Base-by-base conservation (phyloP, 2,113 vertebrate species). In the Trogon melanurus region DNA sequence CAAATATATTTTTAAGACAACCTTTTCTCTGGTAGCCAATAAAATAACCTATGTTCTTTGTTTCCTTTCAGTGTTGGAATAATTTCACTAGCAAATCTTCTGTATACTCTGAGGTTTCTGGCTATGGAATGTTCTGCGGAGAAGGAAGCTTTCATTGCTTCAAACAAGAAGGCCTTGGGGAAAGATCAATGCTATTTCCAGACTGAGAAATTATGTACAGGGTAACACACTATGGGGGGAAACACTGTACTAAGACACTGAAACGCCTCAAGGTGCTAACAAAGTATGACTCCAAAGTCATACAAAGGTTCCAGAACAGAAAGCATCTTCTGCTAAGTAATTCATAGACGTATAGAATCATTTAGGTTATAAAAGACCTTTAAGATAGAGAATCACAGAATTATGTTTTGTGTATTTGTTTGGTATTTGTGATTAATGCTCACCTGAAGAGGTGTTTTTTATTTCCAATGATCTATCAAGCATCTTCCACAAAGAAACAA, bases 161-260 rank as follows among this genome's bases (percentile, higher is more conserved):
- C 34, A 72, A 70, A 66, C 6, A 41, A 70, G 60, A 56, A 5
- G 16, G 26, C 6, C 45, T 81, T 81, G 61, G 64, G 60, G 67
- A 85, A 93, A 83, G 34, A 75, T 21, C 48, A 60, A 44, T 48
- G n/a, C 47, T 86, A 21, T 21, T 75, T 18, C 58, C 67, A 72
- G n/a, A 14, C 25, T 48, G 32, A 29, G 51, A 34, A 69, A 53
- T 6, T 16, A 36, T 36, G 36, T 36, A 44, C 0, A 13, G 3
- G 6, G 25, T 27, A 79, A 72, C 10, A 70, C 6, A 14, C 23
- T 29, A 41, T 41, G 41, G 3, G 6, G 50, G 19, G 8, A 69
- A 21, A 34, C 0, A 0, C 34, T 51, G 16, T 26, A 38, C 53
- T 53, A 56, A 44, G 25, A 88, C 2, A 72, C 5, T 3, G 1